Evolutionary conservation across 2,888 invertebrate genomes (phyloP).

Genomic region (Prenolepis imparis): DNA sequence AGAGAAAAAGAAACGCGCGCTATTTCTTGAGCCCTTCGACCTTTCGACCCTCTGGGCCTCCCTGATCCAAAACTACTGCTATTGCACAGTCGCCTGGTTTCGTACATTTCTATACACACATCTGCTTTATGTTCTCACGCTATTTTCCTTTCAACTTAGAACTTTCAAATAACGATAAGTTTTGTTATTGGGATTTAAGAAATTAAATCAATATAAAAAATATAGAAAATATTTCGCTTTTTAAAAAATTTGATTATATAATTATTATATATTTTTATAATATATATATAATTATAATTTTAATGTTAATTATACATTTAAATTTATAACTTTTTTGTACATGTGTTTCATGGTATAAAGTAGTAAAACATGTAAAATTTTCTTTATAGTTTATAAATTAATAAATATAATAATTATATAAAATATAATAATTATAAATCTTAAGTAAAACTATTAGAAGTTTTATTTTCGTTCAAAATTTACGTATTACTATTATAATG

Average conservation of each 20-base stretch:
- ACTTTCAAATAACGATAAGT: conserved; percentile 16
- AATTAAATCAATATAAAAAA: conserved; percentile 4
- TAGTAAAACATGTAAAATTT: not conserved
- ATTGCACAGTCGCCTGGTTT: conserved; percentile 53
- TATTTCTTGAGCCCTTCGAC: conserved; percentile 50
- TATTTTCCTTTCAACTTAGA: conserved; percentile 43
- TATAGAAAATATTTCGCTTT: conserved; percentile 1
- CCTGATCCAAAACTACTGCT: conserved; percentile 44
- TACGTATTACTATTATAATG: not conserved
- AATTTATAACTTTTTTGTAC: not conserved
- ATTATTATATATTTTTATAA: not conserved
- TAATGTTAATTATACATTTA: too few relatives aligned
- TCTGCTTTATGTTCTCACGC: conserved; percentile 55
- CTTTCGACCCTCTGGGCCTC: conserved; percentile 29
- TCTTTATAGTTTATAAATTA: not conserved
- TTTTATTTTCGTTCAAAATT: not conserved
- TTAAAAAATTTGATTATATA: not conserved
- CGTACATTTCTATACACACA: conserved; percentile 54
- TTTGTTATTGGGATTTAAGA: conserved; percentile 21
- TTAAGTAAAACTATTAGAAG: not conserved
- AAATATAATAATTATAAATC: not conserved
- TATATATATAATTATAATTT: not conserved
- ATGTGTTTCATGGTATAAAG: not conserved
- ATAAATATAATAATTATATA: too few relatives aligned
- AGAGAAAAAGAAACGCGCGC: not conserved